phyloP scores from a whole-genome alignment of 2,113 vertebrate genomes.

The Pygoscelis adeliae region DNA sequence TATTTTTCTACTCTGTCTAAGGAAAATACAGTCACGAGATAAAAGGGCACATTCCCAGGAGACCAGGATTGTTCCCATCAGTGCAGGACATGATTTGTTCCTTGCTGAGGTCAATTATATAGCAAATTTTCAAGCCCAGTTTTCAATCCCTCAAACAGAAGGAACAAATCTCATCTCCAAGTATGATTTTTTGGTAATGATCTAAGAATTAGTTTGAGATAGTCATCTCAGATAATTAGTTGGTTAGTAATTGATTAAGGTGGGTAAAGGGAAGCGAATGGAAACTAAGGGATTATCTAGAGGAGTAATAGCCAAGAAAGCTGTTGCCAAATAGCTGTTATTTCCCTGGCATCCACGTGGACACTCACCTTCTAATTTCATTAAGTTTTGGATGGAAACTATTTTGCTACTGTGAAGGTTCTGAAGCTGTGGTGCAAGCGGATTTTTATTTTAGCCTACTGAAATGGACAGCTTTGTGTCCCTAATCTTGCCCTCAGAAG shows the following conservation, averaged over 20 bases:
- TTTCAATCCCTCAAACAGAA: background rate
- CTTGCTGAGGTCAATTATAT: background rate
- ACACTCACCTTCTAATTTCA: background rate
- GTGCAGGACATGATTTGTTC: background rate
- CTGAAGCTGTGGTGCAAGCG: background rate
- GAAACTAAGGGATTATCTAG: background rate
- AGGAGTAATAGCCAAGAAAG: background rate
- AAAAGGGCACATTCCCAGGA: constrained; percentile 40
- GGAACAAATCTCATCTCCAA: background rate
- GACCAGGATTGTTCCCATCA: background rate
- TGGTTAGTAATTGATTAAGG: background rate
- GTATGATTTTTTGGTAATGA: background rate
- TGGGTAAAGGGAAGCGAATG: background rate
- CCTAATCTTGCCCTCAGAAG: background rate
- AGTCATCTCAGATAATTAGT: background rate
- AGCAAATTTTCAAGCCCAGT: background rate
- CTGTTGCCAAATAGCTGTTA: background rate
- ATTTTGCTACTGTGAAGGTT: background rate
- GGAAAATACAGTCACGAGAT: constrained; percentile 26
- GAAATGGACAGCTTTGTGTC: background rate
- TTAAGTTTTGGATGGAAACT: background rate
- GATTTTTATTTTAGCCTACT: background rate
- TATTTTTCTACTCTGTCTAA: constrained; percentile 14
- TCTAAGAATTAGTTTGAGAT: background rate
- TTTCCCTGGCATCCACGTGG: background rate